Evolutionary conservation across 2,113 vertebrate genomes (phyloP).

Genomic region (Rhinopithecus roxellana): DNA sequence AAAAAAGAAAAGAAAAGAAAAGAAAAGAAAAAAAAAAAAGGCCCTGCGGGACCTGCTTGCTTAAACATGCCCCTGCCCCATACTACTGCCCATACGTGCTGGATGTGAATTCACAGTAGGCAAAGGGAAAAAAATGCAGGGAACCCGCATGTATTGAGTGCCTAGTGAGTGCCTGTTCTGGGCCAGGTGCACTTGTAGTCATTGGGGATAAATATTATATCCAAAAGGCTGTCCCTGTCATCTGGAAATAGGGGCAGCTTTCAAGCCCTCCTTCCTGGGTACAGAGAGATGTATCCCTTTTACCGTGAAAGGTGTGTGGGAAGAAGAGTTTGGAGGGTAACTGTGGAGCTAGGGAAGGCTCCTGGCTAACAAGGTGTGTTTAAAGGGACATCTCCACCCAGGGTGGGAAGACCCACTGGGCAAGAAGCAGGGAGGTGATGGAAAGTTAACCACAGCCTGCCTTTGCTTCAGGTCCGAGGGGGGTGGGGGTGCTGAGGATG

Average conservation of each 20-base stretch:
- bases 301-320: not conserved
- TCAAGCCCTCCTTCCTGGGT: not conserved
- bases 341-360: not conserved
- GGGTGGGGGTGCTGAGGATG: no score
- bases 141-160: rapidly evolving
- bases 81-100: rapidly evolving
- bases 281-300: not conserved
- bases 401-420: not conserved
- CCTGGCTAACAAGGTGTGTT: not conserved
- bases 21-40: not conserved
- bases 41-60: no score
- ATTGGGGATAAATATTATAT: no score
- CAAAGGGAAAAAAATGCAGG: not conserved
- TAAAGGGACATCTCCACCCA: not conserved
- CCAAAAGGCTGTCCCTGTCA: not conserved
- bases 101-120: not conserved
- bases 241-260: not conserved
- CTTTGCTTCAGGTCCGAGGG: not conserved
- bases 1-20: not conserved
- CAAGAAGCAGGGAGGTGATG: not conserved
- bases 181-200: not conserved
- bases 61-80: rapidly evolving
- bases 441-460: rapidly evolving
- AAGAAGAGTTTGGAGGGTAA: not conserved
- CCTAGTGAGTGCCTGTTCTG: rapidly evolving